A percentile compares a stretch with the other conserved stretches of the same genome.
phyloP scores from a whole-genome alignment of 2,797 vertebrate species.

The Sebastes steindachneri region DNA sequence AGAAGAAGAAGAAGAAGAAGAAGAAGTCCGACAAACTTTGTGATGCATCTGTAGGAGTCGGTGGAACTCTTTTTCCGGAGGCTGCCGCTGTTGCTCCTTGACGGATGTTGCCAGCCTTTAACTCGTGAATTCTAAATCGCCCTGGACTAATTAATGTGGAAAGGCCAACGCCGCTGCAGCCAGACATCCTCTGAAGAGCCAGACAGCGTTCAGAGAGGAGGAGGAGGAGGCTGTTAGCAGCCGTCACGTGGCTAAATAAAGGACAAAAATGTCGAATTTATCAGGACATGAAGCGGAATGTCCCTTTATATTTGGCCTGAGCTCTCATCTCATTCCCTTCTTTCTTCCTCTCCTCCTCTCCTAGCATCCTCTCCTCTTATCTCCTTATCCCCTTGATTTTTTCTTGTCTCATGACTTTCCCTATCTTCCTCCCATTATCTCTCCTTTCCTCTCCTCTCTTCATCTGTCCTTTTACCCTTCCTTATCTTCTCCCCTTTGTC shows the following conservation, averaged over 20 bases:
- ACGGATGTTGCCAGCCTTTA: constrained; percentile 57
- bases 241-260: not conserved
- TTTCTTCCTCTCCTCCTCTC: not conserved
- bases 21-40: not conserved
- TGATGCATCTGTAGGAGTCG: constrained; percentile 27
- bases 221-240: not conserved
- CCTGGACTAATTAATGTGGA: constrained; percentile 63
- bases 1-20: not conserved
- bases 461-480: too few relatives aligned
- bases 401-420: not conserved
- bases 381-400: not conserved
- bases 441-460: not conserved
- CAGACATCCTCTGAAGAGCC: constrained; percentile 27
- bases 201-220: not conserved
- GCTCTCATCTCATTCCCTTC: not conserved
- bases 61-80: constrained; percentile 16
- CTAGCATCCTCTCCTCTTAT: not conserved
- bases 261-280: not conserved
- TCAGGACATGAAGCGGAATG: not conserved
- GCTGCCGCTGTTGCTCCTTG: constrained; percentile 5
- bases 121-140: constrained; percentile 73
- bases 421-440: not conserved
- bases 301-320: not conserved
- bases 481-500: not conserved
- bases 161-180: constrained; percentile 31